phyloP scores from a whole-genome alignment of 2,797 vertebrate genomes.

The Sandelia bainsii region DNA sequence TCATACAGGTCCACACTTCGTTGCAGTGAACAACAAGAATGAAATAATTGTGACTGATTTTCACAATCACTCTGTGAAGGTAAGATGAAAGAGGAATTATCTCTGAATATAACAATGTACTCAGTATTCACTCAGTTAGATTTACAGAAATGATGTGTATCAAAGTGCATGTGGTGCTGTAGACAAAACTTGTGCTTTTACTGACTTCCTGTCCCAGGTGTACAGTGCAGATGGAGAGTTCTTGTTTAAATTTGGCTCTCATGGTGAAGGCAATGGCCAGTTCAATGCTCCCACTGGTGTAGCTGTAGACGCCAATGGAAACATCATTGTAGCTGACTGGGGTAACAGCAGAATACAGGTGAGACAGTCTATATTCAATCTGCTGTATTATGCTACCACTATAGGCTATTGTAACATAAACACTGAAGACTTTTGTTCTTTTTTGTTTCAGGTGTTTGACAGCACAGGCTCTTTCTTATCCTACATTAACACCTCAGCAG shows the following conservation, averaged over 20 bases:
- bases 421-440: neutral
- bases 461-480: constrained; percentile 95
- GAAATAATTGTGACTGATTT: constrained; percentile 98
- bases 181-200: neutral
- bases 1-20: constrained; percentile 93
- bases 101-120: neutral
- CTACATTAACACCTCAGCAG: constrained; percentile 96
- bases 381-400: neutral
- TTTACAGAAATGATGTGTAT: neutral
- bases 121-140: neutral
- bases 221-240: constrained; percentile 97
- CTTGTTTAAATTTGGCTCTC: constrained; percentile 97
- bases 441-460: constrained; percentile 91
- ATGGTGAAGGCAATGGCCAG: constrained; percentile 96
- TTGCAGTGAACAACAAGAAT: constrained; percentile 98
- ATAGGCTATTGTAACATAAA: neutral
- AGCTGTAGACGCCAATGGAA: constrained; percentile 93
- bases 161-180: neutral
- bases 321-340: constrained; percentile 98
- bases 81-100: constrained; percentile 66
- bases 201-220: constrained; percentile 82
- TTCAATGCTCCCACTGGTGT: constrained; percentile 97
- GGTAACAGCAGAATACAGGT: constrained; percentile 98
- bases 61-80: constrained; percentile 98
- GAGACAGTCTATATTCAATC: neutral